phyloP scores from a whole-genome alignment of 2,888 invertebrate species.

The Drosophila mulleri region DNA sequence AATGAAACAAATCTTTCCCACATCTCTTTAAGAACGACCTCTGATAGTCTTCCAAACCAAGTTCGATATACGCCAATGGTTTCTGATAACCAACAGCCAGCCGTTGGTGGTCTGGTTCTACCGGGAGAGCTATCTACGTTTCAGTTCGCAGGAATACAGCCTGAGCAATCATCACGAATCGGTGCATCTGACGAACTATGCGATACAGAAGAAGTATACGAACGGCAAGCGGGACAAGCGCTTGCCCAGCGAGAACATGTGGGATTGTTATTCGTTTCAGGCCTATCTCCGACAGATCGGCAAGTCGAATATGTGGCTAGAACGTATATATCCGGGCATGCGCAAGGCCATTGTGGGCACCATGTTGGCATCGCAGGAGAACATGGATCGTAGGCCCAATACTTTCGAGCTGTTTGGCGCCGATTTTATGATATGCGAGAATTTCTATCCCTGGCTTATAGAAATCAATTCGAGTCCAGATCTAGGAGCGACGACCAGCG shows the following conservation, averaged over 20 bases:
- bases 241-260: slow-evolving; percentile 96
- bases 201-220: slow-evolving; percentile 95
- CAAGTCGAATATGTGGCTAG: slow-evolving; percentile 91
- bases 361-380: slow-evolving; percentile 94
- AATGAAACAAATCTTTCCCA: background rate
- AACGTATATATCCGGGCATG: slow-evolving; percentile 94
- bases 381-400: slow-evolving; percentile 91
- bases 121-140: slow-evolving; percentile 95
- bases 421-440: slow-evolving; percentile 96
- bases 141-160: slow-evolving; percentile 95
- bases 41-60: slow-evolving; percentile 95
- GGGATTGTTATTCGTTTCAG: slow-evolving; percentile 94
- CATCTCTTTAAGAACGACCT: slow-evolving; percentile 89
- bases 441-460: slow-evolving; percentile 95
- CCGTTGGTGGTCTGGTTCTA: slow-evolving; percentile 97
- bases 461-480: slow-evolving; percentile 98
- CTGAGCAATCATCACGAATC: slow-evolving; percentile 95
- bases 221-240: slow-evolving; percentile 89
- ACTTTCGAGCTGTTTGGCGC: slow-evolving; percentile 98
- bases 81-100: slow-evolving; percentile 95
- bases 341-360: slow-evolving; percentile 91
- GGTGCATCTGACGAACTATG: slow-evolving; percentile 96
- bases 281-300: slow-evolving; percentile 87
- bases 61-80: slow-evolving; percentile 98
- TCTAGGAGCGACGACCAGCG: slow-evolving; percentile 95